Evolutionary conservation across 1,140 invertebrate species (phyloP).

Genomic region (Eriosoma lanigerum): DNA sequence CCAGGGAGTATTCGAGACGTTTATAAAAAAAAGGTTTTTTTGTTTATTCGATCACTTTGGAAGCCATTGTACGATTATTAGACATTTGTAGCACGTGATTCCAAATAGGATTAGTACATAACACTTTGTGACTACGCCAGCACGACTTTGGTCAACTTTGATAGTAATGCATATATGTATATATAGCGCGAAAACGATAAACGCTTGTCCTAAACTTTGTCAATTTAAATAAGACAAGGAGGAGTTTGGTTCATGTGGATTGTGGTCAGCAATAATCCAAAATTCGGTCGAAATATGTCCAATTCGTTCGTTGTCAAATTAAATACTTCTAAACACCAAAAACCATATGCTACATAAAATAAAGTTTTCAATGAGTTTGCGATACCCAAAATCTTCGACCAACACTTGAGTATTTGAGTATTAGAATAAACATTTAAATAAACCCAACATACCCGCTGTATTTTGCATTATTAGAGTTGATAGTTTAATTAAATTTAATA

Average conservation of each 20-base stretch:
- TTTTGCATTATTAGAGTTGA: no score
- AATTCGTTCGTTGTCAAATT: no score
- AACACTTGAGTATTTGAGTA: no score
- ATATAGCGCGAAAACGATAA: neutral
- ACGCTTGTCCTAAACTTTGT: constrained; percentile 38
- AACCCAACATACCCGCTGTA: no score
- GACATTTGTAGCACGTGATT: constrained; percentile 34
- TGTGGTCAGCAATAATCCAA: constrained; percentile 3
- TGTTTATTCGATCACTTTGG: neutral
- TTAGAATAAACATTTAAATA: no score
- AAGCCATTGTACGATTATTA: neutral
- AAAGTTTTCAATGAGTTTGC: no score
- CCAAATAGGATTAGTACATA: constrained; percentile 43
- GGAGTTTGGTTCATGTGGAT: neutral
- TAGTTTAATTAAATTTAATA: no score
- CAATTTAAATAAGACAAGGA: constrained; percentile 37
- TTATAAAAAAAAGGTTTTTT: no score
- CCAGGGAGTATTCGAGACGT: no score
- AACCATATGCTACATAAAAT: no score
- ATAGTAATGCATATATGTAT: constrained; percentile 30
- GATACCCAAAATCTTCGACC: no score
- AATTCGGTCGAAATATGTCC: neutral
- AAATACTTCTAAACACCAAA: no score
- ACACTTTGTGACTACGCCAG: neutral
- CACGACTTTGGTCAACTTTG: constrained; percentile 42